Conservation (phyloP, 1,140 invertebrate genomes). For the Meloidogyne floridensis region DNA sequence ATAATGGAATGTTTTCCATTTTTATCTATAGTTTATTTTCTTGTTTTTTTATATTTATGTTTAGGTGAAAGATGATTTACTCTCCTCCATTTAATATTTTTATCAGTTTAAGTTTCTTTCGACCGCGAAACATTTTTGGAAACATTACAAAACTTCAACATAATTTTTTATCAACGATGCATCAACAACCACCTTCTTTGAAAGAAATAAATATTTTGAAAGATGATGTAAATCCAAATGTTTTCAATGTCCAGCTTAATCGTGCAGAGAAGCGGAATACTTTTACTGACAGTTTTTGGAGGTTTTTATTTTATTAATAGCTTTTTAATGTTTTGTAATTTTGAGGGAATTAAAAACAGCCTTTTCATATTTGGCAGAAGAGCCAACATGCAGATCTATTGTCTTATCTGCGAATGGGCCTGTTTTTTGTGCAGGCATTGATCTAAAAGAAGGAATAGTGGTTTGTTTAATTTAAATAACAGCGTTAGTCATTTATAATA, state of each 20-base stretch:
- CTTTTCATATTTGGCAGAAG: slow-evolving; percentile 76
- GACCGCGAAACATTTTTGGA: not conserved
- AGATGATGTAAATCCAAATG: slow-evolving; percentile 16
- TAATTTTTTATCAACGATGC: not conserved
- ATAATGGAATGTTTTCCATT: too few relatives aligned
- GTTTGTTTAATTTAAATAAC: slow-evolving; percentile 15
- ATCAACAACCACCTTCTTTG: not conserved
- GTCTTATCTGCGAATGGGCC: slow-evolving; percentile 81
- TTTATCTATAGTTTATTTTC: not conserved
- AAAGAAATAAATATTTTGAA: slow-evolving; percentile 24
- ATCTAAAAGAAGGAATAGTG: slow-evolving; percentile 48
- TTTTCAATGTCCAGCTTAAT: slow-evolving; percentile 48
- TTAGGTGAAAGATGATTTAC: not conserved
- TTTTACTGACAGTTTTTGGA: slow-evolving; percentile 50
- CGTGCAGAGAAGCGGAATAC: slow-evolving; percentile 46
- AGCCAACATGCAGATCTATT: slow-evolving; percentile 81
- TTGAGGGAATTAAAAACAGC: slow-evolving; percentile 78
- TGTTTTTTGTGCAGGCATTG: slow-evolving; percentile 78
- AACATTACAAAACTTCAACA: not conserved
- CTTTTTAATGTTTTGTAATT: slow-evolving; percentile 13
- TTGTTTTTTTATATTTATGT: not conserved
- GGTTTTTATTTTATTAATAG: slow-evolving; percentile 30
- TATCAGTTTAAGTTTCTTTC: not conserved
- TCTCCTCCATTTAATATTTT: not conserved
- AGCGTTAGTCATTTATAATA: slow-evolving; percentile 20